Base-by-base conservation (phyloP, 2,113 vertebrate species). In the Mesocricetus auratus region DNA sequence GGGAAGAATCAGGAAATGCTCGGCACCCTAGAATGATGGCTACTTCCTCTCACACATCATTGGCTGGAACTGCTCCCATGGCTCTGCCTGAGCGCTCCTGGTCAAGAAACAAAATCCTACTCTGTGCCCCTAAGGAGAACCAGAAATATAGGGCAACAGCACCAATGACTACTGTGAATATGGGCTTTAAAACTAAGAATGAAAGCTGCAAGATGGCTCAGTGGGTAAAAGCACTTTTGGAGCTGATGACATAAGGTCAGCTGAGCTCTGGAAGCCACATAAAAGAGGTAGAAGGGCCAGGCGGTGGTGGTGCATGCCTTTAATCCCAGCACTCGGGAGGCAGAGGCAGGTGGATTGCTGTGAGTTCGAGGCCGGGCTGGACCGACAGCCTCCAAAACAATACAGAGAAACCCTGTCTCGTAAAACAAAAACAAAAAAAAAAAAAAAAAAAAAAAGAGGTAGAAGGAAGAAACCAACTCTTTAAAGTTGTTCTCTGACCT, bases 71-170 rank as follows among this genome's bases (percentile, higher is more conserved):
- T 13, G 53, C 66, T 73, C 36, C 8, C 39, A 0, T 9, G 42
- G 17, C 19, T 33, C 68, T 50, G 1, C 9, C 29, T 77, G 31
- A 62, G 36, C 53, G 45, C 81, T 45, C 26, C 11, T 9, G 31
- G 53, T 88, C 60, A 64, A 94, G 87, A 94, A 81, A 71, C 66
- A 10, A 97, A 92, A 87, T 86, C 78, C 56, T 56, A 42, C 64
- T 74, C 47, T 75, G 36, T 53, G 31, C 74, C 50, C 73, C 12
- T 88, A 86, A 50, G 19, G 88, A 93, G n/a, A 94, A 53, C 24
- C 47, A n/a, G 42, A 69, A 85, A 24, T 45, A 19, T 7, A 15
- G 19, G 47, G 12, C 47, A 60, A 60, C 5, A 36, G 42, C 7
- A 5, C 71, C 58, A 13, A 29, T 12, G 93, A n/a, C 39, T 9